Evolutionary conservation across 2,797 vertebrate species (phyloP), one percentile per base, ranked within the genome.

Genomic region (Pampus argenteus): DNA sequence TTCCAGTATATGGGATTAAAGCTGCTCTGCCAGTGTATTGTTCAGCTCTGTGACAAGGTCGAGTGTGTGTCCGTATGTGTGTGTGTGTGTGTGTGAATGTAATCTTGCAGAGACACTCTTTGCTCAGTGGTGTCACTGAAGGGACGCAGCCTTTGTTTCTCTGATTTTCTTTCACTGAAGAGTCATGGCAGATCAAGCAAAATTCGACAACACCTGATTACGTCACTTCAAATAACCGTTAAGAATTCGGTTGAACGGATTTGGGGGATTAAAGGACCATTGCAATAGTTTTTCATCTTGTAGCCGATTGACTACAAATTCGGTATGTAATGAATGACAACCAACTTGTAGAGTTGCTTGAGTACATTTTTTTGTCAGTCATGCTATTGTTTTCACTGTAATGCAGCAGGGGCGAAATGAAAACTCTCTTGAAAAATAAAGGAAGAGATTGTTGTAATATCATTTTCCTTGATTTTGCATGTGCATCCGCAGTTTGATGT

Each of bases 101-200:
- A 85, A 86, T 86, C 83, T 84, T 48, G 49, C 64, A 47, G 49
- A 81, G 71, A 71, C 66, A 70, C 47, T 67, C 72, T 38, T 69
- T 49, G 38, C 79, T 82, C 64, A 20, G 50, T 15, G 72, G 64
- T 84, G 85, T 87, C 85, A 87, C 69, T 83, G 78, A 84, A 70
- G 78, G 68, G 74, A 82, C 86, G 64, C 66, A 71, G 47, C 38
- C 61, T 68, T 89, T 18, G 59, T 88, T 81, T 88, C 78, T 68
- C 78, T 73, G 71, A 85, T 88, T 87, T 72, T 66, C 76, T 82
- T 66, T 70, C 71, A 15, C 48, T 22, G 74, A 56, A 38, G 40
- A 67, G 76, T 76, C 83, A 77, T 23, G 42, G 66, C 74, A 82
- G 73, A 65, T 66, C 47, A 75, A 50, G 47, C 69, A 48, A 36